phyloP scores from a whole-genome alignment of 2,113 vertebrate genomes.

The Hylia prasina region DNA sequence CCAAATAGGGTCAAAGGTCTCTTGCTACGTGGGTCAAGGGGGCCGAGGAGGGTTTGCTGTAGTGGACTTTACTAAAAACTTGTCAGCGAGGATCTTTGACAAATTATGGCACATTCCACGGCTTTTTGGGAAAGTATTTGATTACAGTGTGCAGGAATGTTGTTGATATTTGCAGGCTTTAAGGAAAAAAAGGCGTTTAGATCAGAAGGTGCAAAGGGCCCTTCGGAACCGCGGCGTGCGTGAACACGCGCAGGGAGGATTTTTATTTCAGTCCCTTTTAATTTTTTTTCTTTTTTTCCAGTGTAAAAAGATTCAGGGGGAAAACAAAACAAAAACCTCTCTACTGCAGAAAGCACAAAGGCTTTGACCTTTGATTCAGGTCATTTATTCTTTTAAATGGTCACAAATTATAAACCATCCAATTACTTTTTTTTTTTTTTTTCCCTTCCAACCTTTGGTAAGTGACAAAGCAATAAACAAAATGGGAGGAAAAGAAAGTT shows the following conservation, averaged over 20 bases:
- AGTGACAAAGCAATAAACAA: constrained; percentile 45
- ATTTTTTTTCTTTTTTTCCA: not conserved
- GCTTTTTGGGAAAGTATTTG: constrained; percentile 81
- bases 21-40: constrained; percentile 90
- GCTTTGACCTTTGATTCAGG: constrained; percentile 68
- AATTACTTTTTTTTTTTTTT: constrained; percentile 22
- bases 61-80: constrained; percentile 89
- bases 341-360: constrained; percentile 56
- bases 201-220: not conserved
- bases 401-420: constrained; percentile 64
- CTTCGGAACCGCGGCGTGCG: not conserved
- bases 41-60: constrained; percentile 82
- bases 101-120: constrained; percentile 95
- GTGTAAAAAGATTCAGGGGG: not conserved
- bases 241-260: not conserved
- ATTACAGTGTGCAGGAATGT: constrained; percentile 84
- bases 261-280: not conserved
- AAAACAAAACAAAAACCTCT: constrained; percentile 51
- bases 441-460: not conserved
- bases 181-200: not conserved
- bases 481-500: not conserved
- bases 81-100: constrained; percentile 89
- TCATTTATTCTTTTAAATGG: constrained; percentile 68
- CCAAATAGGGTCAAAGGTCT: constrained; percentile 93
- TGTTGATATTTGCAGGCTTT: constrained; percentile 76